These are phyloP conservation scores for Nudaria mundana DNA, from an alignment of 2,888 invertebrate genomes.

Conservation along the genomic window DNA sequence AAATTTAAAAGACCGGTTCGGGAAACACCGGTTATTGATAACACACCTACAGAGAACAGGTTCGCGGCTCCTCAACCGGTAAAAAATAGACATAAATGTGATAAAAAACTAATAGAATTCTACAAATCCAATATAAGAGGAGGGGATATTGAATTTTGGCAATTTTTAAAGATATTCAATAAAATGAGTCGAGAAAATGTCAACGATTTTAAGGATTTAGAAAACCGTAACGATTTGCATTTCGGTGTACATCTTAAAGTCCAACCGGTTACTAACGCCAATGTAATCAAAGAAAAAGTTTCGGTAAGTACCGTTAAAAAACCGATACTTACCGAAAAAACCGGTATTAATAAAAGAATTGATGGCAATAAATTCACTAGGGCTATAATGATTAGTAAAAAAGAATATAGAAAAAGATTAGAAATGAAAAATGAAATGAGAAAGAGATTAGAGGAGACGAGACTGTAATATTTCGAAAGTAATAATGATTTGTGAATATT, in stretches of 20 bases:
- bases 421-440: slow-evolving; percentile 31
- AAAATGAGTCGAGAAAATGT: slow-evolving; percentile 58
- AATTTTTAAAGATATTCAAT: slow-evolving; percentile 68
- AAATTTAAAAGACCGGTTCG: slow-evolving; percentile 3
- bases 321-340: background rate
- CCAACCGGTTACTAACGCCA: background rate
- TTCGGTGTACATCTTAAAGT: slow-evolving; percentile 47
- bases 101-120: slow-evolving; percentile 54
- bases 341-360: background rate
- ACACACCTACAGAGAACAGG: slow-evolving; percentile 29
- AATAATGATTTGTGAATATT: background rate
- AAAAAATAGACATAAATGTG: slow-evolving; percentile 58
- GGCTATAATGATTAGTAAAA: slow-evolving; percentile 40
- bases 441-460: slow-evolving; percentile 6
- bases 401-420: slow-evolving; percentile 39
- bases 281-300: background rate
- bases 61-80: slow-evolving; percentile 54
- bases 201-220: slow-evolving; percentile 54
- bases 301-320: background rate
- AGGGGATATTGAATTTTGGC: slow-evolving; percentile 66
- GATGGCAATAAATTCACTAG: slow-evolving; percentile 16
- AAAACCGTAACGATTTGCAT: slow-evolving; percentile 36
- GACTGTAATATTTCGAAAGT: background rate
- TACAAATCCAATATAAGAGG: slow-evolving; percentile 62
- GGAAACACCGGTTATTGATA: background rate